phyloP scores from a whole-genome alignment of 2,113 vertebrate genomes.

The Eptesicus fuscus region DNA sequence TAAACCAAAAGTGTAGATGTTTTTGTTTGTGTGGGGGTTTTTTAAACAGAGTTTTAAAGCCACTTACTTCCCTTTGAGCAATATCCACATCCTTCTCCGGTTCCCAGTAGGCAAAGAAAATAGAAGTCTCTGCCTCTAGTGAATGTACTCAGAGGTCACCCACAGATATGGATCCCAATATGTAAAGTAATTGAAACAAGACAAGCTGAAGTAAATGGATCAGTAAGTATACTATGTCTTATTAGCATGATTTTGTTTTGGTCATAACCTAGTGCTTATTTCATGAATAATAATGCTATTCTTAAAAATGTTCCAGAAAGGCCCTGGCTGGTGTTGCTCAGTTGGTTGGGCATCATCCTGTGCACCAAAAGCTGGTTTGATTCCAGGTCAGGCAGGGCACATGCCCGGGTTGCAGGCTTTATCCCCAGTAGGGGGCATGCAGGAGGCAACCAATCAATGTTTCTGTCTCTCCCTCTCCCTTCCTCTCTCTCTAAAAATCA shows the following conservation, averaged over 20 bases:
- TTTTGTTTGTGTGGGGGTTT: neutral
- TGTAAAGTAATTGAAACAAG: neutral
- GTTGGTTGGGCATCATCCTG: neutral
- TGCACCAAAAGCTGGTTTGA: neutral
- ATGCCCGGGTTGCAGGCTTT: too few species aligned
- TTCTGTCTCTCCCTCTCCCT: neutral
- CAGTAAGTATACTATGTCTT: neutral
- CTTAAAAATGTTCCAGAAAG: slow-evolving; percentile 12
- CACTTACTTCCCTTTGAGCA: slow-evolving; percentile 27
- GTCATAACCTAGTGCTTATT: neutral
- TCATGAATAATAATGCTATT: slow-evolving; percentile 31
- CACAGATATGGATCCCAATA: neutral
- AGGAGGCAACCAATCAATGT: neutral
- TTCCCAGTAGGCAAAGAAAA: slow-evolving; percentile 44
- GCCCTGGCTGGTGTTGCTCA: neutral
- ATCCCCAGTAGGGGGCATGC: neutral
- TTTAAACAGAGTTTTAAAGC: neutral
- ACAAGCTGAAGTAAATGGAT: neutral
- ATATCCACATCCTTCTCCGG: neutral
- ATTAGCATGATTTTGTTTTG: neutral
- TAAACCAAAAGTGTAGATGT: neutral
- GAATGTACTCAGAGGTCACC: neutral
- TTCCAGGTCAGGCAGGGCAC: neutral
- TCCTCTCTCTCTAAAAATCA: neutral
- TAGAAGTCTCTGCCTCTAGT: neutral